Conservation (phyloP, 2,113 vertebrate genomes). For the Macquaria ambigua region DNA sequence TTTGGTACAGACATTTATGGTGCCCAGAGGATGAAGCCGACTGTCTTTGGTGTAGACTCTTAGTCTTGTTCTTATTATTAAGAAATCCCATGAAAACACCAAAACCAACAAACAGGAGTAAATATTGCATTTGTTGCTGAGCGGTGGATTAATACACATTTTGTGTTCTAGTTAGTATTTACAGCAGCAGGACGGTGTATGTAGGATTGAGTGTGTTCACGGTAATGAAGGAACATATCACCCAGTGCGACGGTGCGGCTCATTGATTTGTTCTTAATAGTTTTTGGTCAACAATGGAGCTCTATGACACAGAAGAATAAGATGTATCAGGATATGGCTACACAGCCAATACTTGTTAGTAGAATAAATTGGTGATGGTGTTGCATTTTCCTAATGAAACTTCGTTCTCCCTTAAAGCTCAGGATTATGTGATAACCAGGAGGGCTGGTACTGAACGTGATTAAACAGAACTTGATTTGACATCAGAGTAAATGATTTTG, state of each 20-base stretch:
- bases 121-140: no score
- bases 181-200: background rate
- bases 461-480: conserved; percentile 55
- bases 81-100: background rate
- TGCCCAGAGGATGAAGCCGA: background rate
- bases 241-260: background rate
- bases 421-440: conserved; percentile 46
- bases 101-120: background rate
- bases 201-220: background rate
- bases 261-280: background rate
- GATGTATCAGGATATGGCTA: background rate
- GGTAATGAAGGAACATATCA: background rate
- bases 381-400: conserved; percentile 39
- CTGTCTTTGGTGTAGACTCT: no score
- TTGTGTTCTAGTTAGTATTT: background rate
- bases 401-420: conserved; percentile 20
- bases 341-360: conserved; percentile 10
- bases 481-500: conserved; percentile 48
- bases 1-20: background rate
- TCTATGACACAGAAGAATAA: background rate
- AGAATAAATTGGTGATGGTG: conserved; percentile 12
- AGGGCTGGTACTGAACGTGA: conserved; percentile 30
- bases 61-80: background rate
- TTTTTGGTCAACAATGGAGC: background rate
- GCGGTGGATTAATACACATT: background rate